These are phyloP conservation scores for Coracias cyanogaster DNA, from an alignment of 2,797 vertebrate species.

Conservation along the genomic window DNA sequence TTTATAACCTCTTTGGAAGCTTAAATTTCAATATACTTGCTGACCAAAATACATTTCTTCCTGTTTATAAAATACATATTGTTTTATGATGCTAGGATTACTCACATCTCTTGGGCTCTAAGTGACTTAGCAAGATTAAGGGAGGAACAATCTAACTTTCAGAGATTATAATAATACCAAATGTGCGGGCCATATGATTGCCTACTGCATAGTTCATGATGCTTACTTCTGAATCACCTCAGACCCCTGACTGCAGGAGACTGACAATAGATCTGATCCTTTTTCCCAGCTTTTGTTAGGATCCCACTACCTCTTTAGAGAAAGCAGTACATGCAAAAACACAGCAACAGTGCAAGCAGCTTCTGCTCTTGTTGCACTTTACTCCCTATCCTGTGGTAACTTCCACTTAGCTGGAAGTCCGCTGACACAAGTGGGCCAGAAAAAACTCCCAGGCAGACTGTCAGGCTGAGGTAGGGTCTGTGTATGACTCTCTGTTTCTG, in stretches of 20 bases:
- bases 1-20: not conserved
- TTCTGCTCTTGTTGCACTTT: not conserved
- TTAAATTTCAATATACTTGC: not conserved
- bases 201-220: not conserved
- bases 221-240: not conserved
- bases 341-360: not conserved
- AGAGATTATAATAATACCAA: not conserved
- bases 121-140: slow-evolving; percentile 11
- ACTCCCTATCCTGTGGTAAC: not conserved
- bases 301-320: not conserved
- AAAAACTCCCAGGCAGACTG: not conserved
- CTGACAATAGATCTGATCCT: not conserved
- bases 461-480: not conserved
- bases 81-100: not conserved
- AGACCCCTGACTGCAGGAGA: not conserved
- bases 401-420: not conserved
- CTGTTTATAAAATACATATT: not conserved
- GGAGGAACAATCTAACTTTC: not conserved
- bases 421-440: not conserved
- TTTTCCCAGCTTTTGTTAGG: not conserved
- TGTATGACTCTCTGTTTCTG: not conserved
- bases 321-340: not conserved
- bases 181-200: not conserved
- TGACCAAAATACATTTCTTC: slow-evolving; percentile 1
- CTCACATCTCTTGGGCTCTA: not conserved